A percentile compares a stretch with the other conserved stretches of the same genome.
phyloP scores from a whole-genome alignment of 2,888 invertebrate species.

The Drosophila peninsularis region DNA sequence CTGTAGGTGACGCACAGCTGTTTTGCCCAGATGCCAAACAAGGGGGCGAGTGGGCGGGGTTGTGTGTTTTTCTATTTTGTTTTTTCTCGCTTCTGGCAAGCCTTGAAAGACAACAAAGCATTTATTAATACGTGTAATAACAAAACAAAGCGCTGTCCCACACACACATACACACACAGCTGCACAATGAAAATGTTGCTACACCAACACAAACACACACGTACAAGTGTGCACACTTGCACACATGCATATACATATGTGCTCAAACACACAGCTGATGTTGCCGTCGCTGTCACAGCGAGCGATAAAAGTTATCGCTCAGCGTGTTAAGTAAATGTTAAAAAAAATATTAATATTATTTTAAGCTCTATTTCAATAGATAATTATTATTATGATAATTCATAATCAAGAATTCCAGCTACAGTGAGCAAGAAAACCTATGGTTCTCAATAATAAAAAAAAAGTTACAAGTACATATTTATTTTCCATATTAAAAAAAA shows the following conservation, averaged over 20 bases:
- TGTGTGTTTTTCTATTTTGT: slow-evolving; percentile 20
- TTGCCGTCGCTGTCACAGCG: slow-evolving; percentile 35
- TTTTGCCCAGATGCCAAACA: slow-evolving; percentile 31
- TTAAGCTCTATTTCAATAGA: neutral
- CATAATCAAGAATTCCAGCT: neutral
- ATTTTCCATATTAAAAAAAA: too few species aligned
- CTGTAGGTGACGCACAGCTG: slow-evolving; percentile 64
- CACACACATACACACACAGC: slow-evolving; percentile 15
- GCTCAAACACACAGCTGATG: slow-evolving; percentile 53
- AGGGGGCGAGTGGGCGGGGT: slow-evolving; percentile 3
- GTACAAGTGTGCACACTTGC: neutral
- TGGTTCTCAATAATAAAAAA: neutral
- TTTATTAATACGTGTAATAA: slow-evolving; percentile 66
- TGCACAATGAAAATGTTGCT: slow-evolving; percentile 48
- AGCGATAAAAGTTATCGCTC: slow-evolving; percentile 12
- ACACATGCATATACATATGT: neutral
- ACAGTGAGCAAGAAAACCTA: slow-evolving; percentile 11
- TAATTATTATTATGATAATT: neutral
- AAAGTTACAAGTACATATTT: too few species aligned
- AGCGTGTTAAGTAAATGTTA: neutral
- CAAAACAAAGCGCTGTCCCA: slow-evolving; percentile 52
- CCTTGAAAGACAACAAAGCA: slow-evolving; percentile 65
- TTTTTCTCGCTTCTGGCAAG: slow-evolving; percentile 43
- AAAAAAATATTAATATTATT: neutral
- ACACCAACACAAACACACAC: slow-evolving; percentile 25